phyloP scores from a whole-genome alignment of 2,888 invertebrate genomes.

The Tigriopus californicus region DNA sequence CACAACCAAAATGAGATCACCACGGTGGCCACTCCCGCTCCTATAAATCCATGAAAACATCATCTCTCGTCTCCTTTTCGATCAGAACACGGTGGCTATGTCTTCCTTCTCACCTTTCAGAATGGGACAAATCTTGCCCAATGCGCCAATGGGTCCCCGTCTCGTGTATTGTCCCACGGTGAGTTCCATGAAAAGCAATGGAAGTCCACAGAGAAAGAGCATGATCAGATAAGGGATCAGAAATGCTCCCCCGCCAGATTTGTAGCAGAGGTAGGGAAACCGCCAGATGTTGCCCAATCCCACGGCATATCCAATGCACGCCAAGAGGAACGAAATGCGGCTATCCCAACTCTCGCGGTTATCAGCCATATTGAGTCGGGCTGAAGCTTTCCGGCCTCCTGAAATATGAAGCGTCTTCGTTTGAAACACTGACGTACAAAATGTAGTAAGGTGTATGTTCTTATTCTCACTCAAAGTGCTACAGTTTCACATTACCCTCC shows the following conservation, averaged over 20 bases:
- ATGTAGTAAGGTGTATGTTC: no score
- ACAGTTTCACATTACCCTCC: no score
- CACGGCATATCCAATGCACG: conserved; percentile 71
- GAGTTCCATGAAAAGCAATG: conserved; percentile 82
- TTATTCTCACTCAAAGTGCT: no score
- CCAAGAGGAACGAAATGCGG: conserved; percentile 70
- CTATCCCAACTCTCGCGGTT: conserved; percentile 43
- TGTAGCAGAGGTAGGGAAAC: conserved; percentile 55
- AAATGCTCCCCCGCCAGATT: conserved; percentile 50
- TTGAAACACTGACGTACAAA: no score
- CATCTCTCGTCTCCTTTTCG: background rate
- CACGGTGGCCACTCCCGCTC: conserved; percentile 79
- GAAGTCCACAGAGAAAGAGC: conserved; percentile 71
- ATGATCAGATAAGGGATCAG: conserved; percentile 84
- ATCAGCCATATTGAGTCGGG: no score
- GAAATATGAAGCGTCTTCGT: no score
- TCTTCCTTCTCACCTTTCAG: conserved; percentile 51
- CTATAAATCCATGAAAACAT: conserved; percentile 34
- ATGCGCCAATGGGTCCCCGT: conserved; percentile 72
- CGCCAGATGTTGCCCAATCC: conserved; percentile 79
- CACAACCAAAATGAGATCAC: conserved; percentile 86
- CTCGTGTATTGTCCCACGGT: conserved; percentile 80
- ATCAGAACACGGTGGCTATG: no score
- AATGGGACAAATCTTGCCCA: conserved; percentile 74
- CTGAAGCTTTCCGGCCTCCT: no score